phyloP scores from a whole-genome alignment of 1,140 invertebrate species.

The Drosophila nikananu region DNA sequence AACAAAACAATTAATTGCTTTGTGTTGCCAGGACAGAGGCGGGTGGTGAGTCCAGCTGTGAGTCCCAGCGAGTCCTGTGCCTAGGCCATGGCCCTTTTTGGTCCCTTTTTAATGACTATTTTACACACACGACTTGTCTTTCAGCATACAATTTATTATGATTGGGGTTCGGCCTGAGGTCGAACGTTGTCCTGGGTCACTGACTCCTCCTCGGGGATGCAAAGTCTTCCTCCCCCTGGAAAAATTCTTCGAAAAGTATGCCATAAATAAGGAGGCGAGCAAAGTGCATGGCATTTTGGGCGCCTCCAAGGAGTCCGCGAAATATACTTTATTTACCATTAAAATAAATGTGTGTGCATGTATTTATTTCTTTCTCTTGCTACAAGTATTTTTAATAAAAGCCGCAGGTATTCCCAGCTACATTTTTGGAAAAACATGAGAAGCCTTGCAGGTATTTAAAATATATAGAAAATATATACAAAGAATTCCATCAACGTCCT shows the following conservation, averaged over 20 bases:
- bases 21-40: constrained; percentile 22
- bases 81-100: constrained; percentile 7
- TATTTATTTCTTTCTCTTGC: neutral
- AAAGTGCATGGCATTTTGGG: constrained; percentile 38
- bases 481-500: neutral
- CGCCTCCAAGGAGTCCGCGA: constrained; percentile 13
- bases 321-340: constrained; percentile 25
- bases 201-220: constrained; percentile 35
- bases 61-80: neutral
- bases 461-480: neutral
- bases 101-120: constrained; percentile 78
- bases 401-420: constrained; percentile 1
- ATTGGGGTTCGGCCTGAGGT: constrained; percentile 42
- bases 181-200: constrained; percentile 34
- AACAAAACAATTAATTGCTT: constrained; percentile 84
- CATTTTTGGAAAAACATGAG: neutral
- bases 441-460: neutral
- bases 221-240: neutral
- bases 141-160: constrained; percentile 73
- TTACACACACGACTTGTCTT: constrained; percentile 80
- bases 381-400: constrained; percentile 36
- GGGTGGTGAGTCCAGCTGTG: constrained; percentile 5
- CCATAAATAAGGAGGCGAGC: constrained; percentile 34
- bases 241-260: constrained; percentile 37
- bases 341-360: neutral